A percentile compares a stretch with the other conserved stretches of the same genome.
These are phyloP conservation scores for Hoplostethus atlanticus DNA, from an alignment of 2,797 vertebrate species.

Conservation along the genomic window DNA sequence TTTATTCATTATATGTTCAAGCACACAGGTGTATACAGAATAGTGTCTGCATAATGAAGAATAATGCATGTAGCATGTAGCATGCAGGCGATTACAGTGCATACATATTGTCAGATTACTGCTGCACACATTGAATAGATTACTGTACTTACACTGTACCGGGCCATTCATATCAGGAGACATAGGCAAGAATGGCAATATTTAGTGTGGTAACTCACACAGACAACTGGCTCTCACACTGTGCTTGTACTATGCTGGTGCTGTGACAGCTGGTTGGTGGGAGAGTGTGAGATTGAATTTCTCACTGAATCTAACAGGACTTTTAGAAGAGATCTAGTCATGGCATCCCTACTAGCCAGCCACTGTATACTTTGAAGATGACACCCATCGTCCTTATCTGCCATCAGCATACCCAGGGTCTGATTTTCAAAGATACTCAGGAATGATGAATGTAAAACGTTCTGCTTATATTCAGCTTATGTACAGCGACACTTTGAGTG, in stretches of 20 bases:
- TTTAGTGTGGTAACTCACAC: slow-evolving; percentile 25
- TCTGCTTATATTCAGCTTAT: slow-evolving; percentile 10
- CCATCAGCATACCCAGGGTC: slow-evolving; percentile 26
- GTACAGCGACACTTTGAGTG: slow-evolving; percentile 21
- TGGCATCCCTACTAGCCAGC: slow-evolving; percentile 32
- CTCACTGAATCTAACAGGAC: slow-evolving; percentile 57
- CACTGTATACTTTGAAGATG: slow-evolving; percentile 32
- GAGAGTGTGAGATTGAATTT: slow-evolving; percentile 62
- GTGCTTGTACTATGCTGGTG: slow-evolving; percentile 22
- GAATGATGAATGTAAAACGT: slow-evolving; percentile 43
- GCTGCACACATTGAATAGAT: slow-evolving; percentile 19
- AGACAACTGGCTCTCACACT: slow-evolving; percentile 24
- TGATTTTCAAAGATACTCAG: slow-evolving; percentile 39
- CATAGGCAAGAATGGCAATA: slow-evolving; percentile 1
- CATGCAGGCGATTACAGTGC: slow-evolving; percentile 37
- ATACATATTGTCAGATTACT: slow-evolving; percentile 38
- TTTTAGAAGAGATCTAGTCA: slow-evolving; percentile 47
- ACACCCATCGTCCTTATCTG: slow-evolving; percentile 30
- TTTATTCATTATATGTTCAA: slow-evolving; percentile 58
- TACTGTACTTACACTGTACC: slow-evolving; percentile 19
- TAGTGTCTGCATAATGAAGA: too few relatives aligned
- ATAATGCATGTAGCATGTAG: too few relatives aligned
- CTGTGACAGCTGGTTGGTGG: slow-evolving; percentile 66
- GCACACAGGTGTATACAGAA: slow-evolving; percentile 37
- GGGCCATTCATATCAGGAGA: slow-evolving; percentile 7